phyloP scores from a whole-genome alignment of 2,113 vertebrate species.

The Caranx melampygus region DNA sequence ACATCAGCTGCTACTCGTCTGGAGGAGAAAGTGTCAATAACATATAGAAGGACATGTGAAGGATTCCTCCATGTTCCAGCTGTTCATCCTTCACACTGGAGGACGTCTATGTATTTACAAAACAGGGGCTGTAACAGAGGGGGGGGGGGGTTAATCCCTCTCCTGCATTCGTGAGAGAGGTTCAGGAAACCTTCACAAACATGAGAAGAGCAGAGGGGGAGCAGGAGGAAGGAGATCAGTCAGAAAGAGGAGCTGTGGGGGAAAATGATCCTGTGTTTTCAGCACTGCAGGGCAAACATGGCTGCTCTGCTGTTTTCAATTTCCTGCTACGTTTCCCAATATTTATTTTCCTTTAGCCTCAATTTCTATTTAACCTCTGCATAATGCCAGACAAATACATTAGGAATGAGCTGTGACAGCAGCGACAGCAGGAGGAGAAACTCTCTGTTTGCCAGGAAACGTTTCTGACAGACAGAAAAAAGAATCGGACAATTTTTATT shows the following conservation, averaged over 20 bases:
- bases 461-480: constrained; percentile 29
- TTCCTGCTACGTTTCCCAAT: constrained; percentile 56
- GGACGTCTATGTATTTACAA: not conserved
- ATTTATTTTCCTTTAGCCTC: constrained; percentile 62
- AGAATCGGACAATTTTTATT: constrained; percentile 38
- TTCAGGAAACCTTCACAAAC: not conserved
- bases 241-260: constrained; percentile 4
- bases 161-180: not conserved
- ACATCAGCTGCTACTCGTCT: not conserved
- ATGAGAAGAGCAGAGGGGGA: not conserved
- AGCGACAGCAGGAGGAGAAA: constrained; percentile 2
- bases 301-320: constrained; percentile 60
- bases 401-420: constrained; percentile 17
- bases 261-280: constrained; percentile 18
- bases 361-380: constrained; percentile 54
- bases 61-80: not conserved
- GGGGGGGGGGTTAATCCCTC: not conserved
- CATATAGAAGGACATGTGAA: not conserved
- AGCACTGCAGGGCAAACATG: constrained; percentile 25
- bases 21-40: not conserved
- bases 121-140: not conserved
- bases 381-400: constrained; percentile 42
- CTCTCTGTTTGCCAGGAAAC: not conserved
- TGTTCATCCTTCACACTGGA: not conserved
- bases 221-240: not conserved